Percentiles rank a stretch among this genome's conserved stretches.
These are phyloP conservation scores for Atractosteus spatula DNA, from an alignment of 2,113 vertebrate genomes.

Conservation along the genomic window DNA sequence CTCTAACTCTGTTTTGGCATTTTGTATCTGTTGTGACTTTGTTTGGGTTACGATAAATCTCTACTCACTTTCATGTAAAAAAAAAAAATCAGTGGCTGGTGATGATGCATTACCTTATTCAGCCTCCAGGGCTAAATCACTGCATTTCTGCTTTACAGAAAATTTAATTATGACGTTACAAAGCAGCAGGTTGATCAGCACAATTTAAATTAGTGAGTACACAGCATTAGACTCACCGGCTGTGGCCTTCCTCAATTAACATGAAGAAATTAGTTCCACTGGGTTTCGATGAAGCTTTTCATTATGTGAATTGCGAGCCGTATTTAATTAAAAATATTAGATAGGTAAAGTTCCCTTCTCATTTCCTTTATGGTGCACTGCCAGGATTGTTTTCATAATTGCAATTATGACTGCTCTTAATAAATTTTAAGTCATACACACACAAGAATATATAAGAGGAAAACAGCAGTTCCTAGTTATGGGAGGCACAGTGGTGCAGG, in stretches of 20 bases:
- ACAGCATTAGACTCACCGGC: conserved; percentile 32
- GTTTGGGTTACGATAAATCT: conserved; percentile 13
- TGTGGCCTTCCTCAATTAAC: conserved; percentile 33
- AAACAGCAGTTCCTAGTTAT: too few relatives aligned
- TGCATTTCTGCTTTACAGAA: conserved; percentile 36
- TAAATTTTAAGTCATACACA: too few relatives aligned
- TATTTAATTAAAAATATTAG: conserved; percentile 54
- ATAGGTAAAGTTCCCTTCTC: conserved; percentile 36
- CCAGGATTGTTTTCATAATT: conserved; percentile 47
- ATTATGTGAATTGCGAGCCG: conserved; percentile 42
- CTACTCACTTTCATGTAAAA: conserved; percentile 17
- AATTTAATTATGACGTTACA: conserved; percentile 51
- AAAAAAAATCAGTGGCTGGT: conserved; percentile 27
- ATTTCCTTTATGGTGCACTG: conserved; percentile 15
- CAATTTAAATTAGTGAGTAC: conserved; percentile 42
- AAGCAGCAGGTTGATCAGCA: conserved; percentile 39
- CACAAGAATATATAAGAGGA: too few relatives aligned
- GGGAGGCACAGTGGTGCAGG: too few relatives aligned
- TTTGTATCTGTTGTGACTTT: not conserved
- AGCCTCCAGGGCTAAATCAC: conserved; percentile 28
- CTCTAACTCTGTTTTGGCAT: not conserved
- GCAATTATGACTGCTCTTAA: conserved; percentile 18
- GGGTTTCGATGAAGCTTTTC: conserved; percentile 45
- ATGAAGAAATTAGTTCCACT: conserved; percentile 43
- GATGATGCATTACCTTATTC: conserved; percentile 30